These are phyloP conservation scores for Clinocottus analis DNA, from an alignment of 2,113 vertebrate genomes.

Conservation along the genomic window DNA sequence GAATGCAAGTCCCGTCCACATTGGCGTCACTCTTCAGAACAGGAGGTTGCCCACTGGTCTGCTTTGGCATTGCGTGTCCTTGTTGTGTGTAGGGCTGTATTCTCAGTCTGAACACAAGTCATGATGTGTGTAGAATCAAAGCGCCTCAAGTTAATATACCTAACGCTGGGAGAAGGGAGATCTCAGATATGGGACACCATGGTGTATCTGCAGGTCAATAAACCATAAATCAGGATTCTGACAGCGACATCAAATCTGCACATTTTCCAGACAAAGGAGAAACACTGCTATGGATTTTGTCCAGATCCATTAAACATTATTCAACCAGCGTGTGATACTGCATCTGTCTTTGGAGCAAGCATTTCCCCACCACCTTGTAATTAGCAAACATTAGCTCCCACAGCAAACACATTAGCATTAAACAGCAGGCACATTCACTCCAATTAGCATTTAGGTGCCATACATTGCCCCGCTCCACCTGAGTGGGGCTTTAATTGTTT, in stretches of 20 bases:
- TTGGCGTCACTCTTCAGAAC: too few species aligned
- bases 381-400: constrained; percentile 53
- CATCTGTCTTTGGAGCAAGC: constrained; percentile 30
- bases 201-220: constrained; percentile 1
- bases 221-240: not conserved
- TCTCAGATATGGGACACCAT: not conserved
- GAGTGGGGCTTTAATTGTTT: constrained; percentile 1
- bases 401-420: constrained; percentile 57
- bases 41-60: too few species aligned
- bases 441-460: constrained; percentile 45
- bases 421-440: constrained; percentile 51
- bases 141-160: constrained; percentile 1
- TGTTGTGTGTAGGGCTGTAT: not conserved
- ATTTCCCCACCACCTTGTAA: constrained; percentile 39
- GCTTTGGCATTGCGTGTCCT: not conserved
- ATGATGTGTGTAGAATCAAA: not conserved
- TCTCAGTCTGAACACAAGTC: not conserved
- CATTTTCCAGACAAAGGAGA: not conserved
- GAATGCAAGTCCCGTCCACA: not conserved
- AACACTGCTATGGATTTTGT: constrained; percentile 13
- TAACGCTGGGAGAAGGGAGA: not conserved
- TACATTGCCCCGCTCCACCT: constrained; percentile 24
- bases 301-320: constrained; percentile 27
- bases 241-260: not conserved
- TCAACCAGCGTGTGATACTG: constrained; percentile 10